phyloP scores from a whole-genome alignment of 1,140 invertebrate genomes.

The Leptinotarsa texana region DNA sequence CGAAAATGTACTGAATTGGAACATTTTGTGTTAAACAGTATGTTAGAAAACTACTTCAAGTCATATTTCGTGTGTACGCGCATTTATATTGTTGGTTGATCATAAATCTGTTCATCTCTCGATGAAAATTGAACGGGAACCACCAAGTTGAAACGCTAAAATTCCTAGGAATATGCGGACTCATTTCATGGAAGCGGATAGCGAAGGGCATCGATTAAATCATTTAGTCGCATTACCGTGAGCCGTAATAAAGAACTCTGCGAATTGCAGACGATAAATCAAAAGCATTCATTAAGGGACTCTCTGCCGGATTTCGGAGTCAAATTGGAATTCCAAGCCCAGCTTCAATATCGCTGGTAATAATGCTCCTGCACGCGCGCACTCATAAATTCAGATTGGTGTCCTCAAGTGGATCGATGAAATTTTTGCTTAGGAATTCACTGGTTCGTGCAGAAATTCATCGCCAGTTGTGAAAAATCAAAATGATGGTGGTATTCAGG shows the following conservation, averaged over 20 bases:
- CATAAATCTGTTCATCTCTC: too few species aligned
- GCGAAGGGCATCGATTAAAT: neutral
- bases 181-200: neutral
- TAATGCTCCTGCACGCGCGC: constrained; percentile 45
- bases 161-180: too few species aligned
- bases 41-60: too few species aligned
- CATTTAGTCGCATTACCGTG: neutral
- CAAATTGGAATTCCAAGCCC: constrained; percentile 48
- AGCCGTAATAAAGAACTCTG: constrained; percentile 40
- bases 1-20: too few species aligned
- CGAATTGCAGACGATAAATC: constrained; percentile 46
- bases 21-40: too few species aligned
- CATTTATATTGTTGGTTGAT: too few species aligned
- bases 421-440: neutral
- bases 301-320: constrained; percentile 44
- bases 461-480: too few species aligned
- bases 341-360: constrained; percentile 49
- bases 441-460: too few species aligned
- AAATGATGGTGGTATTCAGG: too few species aligned
- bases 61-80: too few species aligned
- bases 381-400: constrained; percentile 30
- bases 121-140: too few species aligned
- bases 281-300: constrained; percentile 47
- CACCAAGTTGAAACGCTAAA: too few species aligned
- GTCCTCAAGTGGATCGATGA: neutral